A percentile compares a stretch with the other conserved stretches of the same genome.
These are phyloP conservation scores for Drosophila sp. DNA, from an alignment of 1,140 invertebrate species.

Conservation along the genomic window DNA sequence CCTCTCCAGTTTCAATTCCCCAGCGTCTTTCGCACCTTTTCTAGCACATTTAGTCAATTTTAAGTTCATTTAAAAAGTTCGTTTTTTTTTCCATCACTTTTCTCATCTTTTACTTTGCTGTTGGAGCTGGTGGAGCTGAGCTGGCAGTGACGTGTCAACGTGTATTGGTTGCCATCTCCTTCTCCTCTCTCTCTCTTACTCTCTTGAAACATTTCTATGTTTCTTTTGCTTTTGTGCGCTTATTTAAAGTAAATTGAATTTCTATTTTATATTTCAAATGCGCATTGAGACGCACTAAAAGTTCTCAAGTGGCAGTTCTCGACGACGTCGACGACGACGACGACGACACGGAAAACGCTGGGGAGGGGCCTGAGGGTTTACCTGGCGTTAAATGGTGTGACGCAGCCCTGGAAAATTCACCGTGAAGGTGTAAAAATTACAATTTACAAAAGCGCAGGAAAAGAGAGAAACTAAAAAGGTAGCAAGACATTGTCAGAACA, in stretches of 20 bases:
- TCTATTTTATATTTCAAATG: conserved; percentile 82
- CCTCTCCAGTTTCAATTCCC: conserved; percentile 36
- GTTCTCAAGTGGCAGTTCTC: conserved; percentile 69
- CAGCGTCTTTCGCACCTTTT: conserved; percentile 58
- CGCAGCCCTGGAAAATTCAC: conserved; percentile 33
- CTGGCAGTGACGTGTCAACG: conserved; percentile 50
- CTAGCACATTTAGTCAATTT: conserved; percentile 80
- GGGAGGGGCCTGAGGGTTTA: background rate
- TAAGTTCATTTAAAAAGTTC: conserved; percentile 77
- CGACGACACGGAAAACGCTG: background rate
- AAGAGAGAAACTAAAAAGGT: conserved; percentile 17
- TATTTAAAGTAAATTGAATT: conserved; percentile 81
- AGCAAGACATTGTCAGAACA: background rate
- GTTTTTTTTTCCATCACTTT: conserved; percentile 32
- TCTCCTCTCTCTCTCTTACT: conserved; percentile 27
- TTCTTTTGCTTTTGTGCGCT: conserved; percentile 53
- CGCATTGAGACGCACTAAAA: conserved; percentile 81
- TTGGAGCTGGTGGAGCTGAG: background rate
- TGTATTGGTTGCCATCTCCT: conserved; percentile 23
- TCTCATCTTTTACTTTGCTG: conserved; percentile 10
- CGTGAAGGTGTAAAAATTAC: conserved; percentile 77
- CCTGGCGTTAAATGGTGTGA: background rate
- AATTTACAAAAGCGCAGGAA: conserved; percentile 45
- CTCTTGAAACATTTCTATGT: conserved; percentile 24
- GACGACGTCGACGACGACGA: background rate